Percentiles rank a stretch among this genome's conserved stretches.
Conservation (phyloP, 1,140 invertebrate genomes). For the Chymomyza costata region DNA sequence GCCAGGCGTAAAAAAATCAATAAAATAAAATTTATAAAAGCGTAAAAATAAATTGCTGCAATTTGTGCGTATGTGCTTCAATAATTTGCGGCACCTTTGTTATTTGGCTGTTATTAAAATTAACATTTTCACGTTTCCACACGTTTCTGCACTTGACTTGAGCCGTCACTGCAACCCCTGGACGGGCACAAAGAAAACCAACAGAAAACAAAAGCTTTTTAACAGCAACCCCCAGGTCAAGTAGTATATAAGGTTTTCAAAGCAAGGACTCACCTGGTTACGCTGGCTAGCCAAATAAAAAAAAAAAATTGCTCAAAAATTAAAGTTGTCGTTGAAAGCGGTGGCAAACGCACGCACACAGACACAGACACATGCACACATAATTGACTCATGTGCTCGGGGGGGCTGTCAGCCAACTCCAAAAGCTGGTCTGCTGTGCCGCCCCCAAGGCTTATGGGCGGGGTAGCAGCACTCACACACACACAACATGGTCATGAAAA, state of each 20-base stretch:
- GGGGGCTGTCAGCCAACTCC: conserved; percentile 20
- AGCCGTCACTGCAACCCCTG: conserved; percentile 54
- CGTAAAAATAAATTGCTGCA: conserved; percentile 53
- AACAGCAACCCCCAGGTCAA: conserved; percentile 46
- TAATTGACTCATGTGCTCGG: conserved; percentile 61
- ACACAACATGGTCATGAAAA: conserved; percentile 61
- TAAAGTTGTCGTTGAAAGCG: conserved; percentile 55
- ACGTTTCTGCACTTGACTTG: conserved; percentile 72
- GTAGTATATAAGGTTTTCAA: no score
- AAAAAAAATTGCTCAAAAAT: conserved; percentile 41
- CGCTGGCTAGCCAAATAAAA: conserved; percentile 29
- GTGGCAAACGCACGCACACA: no score
- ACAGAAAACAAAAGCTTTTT: conserved; percentile 42
- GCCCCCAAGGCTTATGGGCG: conserved; percentile 19
- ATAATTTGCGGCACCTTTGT: conserved; percentile 12
- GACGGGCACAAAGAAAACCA: background rate
- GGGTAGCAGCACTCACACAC: conserved; percentile 19
- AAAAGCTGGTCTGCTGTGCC: conserved; percentile 1
- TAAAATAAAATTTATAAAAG: conserved; percentile 72
- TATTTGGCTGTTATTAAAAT: conserved; percentile 35
- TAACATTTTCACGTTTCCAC: conserved; percentile 49
- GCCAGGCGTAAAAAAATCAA: conserved; percentile 56
- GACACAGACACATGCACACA: conserved; percentile 19
- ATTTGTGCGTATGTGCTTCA: no score
- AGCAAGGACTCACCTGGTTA: conserved; percentile 50